A percentile compares a stretch with the other conserved stretches of the same genome.
These are phyloP conservation scores for Struthidea cinerea DNA, from an alignment of 2,113 vertebrate genomes.

Conservation along the genomic window DNA sequence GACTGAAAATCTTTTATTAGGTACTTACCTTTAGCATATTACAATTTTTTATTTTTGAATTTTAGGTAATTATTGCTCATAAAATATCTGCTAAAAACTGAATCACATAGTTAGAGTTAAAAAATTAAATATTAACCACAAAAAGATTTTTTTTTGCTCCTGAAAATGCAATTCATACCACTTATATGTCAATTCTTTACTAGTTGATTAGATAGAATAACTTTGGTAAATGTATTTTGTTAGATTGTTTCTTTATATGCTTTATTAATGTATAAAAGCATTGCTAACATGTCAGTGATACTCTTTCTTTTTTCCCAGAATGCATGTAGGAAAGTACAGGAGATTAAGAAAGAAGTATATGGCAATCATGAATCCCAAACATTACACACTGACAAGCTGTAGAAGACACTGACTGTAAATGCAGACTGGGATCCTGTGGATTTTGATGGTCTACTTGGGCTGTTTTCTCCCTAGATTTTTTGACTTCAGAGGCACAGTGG, in stretches of 20 bases:
- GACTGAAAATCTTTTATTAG: not conserved
- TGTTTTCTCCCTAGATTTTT: not conserved
- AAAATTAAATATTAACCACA: not conserved
- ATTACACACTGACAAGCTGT: not conserved
- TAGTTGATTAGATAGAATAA: not conserved
- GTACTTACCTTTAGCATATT: not conserved
- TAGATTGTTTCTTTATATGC: not conserved
- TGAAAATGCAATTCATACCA: not conserved
- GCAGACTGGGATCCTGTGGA: not conserved
- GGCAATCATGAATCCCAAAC: not conserved
- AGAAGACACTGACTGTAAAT: not conserved
- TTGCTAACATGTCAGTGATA: not conserved
- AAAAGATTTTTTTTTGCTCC: not conserved
- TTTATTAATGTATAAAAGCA: not conserved
- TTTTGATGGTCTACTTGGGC: not conserved
- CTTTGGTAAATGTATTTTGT: not conserved
- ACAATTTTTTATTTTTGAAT: not conserved
- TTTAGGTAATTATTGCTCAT: not conserved
- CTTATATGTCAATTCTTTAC: not conserved
- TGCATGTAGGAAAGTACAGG: not conserved
- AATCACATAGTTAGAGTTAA: not conserved
- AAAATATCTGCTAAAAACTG: not conserved
- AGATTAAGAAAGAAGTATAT: not conserved
- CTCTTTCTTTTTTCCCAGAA: not conserved
- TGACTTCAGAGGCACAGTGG: not conserved